Conservation (phyloP, 1,140 invertebrate genomes). For the Neoseiulus cucumeris region DNA sequence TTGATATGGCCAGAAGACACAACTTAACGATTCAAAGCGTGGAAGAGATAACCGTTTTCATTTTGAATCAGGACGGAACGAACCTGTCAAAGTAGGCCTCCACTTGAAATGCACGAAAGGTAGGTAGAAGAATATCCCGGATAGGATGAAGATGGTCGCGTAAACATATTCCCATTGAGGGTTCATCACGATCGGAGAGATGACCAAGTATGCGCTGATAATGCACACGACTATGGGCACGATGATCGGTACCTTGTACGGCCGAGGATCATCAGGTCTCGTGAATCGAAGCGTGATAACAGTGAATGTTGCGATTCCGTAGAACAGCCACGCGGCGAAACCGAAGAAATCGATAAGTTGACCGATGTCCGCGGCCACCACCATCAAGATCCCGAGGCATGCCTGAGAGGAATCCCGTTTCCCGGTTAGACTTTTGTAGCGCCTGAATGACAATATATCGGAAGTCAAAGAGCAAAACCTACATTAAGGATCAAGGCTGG, state of each 20-base stretch:
- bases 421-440: too few species aligned
- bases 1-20: too few species aligned
- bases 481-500: constrained; percentile 68
- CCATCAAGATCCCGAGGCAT: constrained; percentile 30
- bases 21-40: too few species aligned
- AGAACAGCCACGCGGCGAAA: constrained; percentile 35
- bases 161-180: constrained; percentile 35
- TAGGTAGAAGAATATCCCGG: constrained; percentile 28
- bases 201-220: constrained; percentile 48
- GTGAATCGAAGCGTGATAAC: constrained; percentile 31
- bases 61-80: constrained; percentile 15
- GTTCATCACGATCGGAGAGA: constrained; percentile 51
- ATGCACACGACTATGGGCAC: constrained; percentile 51
- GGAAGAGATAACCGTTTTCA: too few species aligned
- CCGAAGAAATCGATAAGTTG: constrained; percentile 36
- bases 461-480: constrained; percentile 21
- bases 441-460: too few species aligned
- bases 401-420: constrained; percentile 24
- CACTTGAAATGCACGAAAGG: constrained; percentile 29
- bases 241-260: constrained; percentile 39
- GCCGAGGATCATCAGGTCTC: constrained; percentile 27
- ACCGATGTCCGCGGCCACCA: constrained; percentile 32
- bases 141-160: constrained; percentile 27
- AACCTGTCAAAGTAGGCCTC: constrained; percentile 23
- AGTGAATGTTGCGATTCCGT: constrained; percentile 31